phyloP scores from a whole-genome alignment of 2,797 vertebrate genomes.

The Etheostoma nigrum region DNA sequence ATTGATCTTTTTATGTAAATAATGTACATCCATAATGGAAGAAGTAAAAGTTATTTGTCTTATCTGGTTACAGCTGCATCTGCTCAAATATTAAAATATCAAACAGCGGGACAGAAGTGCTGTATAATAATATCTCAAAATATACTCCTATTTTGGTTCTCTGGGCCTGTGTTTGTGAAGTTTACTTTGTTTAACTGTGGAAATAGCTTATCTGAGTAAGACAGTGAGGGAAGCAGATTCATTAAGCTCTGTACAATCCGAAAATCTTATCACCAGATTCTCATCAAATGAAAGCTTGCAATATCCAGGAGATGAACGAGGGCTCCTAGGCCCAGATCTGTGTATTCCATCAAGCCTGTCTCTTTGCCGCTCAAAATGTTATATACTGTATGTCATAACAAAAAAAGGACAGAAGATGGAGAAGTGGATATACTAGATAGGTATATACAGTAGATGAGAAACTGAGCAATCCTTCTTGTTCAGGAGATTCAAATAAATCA shows the following conservation, averaged over 20 bases:
- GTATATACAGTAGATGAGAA: constrained; percentile 46
- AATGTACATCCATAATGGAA: constrained; percentile 78
- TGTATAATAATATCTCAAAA: constrained; percentile 69
- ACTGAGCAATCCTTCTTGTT: constrained; percentile 50
- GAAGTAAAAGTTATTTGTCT: constrained; percentile 73
- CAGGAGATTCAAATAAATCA: constrained; percentile 48
- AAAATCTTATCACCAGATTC: constrained; percentile 77
- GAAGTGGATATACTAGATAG: constrained; percentile 37
- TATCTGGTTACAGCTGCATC: constrained; percentile 70
- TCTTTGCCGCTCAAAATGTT: constrained; percentile 61
- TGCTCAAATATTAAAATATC: constrained; percentile 63
- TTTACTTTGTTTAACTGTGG: constrained; percentile 75
- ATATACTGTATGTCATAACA: constrained; percentile 65
- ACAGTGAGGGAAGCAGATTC: constrained; percentile 76
- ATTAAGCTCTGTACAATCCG: constrained; percentile 81
- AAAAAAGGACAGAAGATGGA: constrained; percentile 58
- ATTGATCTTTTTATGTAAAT: constrained; percentile 85
- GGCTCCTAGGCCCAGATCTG: constrained; percentile 68
- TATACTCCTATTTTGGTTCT: constrained; percentile 57
- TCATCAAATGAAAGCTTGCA: constrained; percentile 81
- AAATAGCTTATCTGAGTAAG: constrained; percentile 77
- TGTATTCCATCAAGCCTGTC: constrained; percentile 70
- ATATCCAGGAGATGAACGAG: constrained; percentile 77
- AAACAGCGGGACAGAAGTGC: constrained; percentile 48
- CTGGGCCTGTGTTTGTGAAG: constrained; percentile 73